phyloP scores from a whole-genome alignment of 2,797 vertebrate species.

The Parauchenoglanis punctatus region DNA sequence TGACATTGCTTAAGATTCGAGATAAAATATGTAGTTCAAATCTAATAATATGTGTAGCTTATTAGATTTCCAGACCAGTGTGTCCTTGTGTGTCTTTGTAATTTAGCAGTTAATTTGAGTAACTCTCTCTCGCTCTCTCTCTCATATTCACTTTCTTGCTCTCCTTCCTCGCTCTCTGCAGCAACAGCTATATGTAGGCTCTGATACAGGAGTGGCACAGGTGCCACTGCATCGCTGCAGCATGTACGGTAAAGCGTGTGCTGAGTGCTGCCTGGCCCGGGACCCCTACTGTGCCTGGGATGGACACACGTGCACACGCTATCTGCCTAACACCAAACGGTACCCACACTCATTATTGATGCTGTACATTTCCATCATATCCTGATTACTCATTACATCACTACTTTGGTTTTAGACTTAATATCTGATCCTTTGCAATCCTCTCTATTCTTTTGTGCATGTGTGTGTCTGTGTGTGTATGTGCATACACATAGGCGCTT shows the following conservation, averaged over 20 bases:
- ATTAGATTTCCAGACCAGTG: slow-evolving; percentile 26
- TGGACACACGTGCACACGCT: slow-evolving; percentile 80
- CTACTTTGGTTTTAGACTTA: not conserved
- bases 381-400: not conserved
- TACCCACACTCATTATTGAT: not conserved
- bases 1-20: slow-evolving; percentile 8
- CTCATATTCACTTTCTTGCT: slow-evolving; percentile 39
- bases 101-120: not conserved
- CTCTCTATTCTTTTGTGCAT: not conserved
- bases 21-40: slow-evolving; percentile 23
- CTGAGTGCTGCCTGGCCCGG: slow-evolving; percentile 92
- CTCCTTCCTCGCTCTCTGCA: slow-evolving; percentile 60
- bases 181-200: slow-evolving; percentile 94
- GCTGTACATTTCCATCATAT: not conserved
- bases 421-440: not conserved
- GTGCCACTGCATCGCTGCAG: slow-evolving; percentile 88
- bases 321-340: slow-evolving; percentile 78
- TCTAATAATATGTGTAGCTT: slow-evolving; percentile 4
- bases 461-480: slow-evolving; percentile 19
- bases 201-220: slow-evolving; percentile 78
- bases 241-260: slow-evolving; percentile 88
- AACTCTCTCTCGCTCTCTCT: slow-evolving; percentile 21
- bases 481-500: slow-evolving; percentile 79
- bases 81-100: slow-evolving; percentile 28
- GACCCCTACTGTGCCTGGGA: slow-evolving; percentile 97